Percentiles rank a stretch among this genome's conserved stretches.
These are phyloP conservation scores for Eospalax fontanierii DNA, from an alignment of 2,797 vertebrate species.

Conservation along the genomic window DNA sequence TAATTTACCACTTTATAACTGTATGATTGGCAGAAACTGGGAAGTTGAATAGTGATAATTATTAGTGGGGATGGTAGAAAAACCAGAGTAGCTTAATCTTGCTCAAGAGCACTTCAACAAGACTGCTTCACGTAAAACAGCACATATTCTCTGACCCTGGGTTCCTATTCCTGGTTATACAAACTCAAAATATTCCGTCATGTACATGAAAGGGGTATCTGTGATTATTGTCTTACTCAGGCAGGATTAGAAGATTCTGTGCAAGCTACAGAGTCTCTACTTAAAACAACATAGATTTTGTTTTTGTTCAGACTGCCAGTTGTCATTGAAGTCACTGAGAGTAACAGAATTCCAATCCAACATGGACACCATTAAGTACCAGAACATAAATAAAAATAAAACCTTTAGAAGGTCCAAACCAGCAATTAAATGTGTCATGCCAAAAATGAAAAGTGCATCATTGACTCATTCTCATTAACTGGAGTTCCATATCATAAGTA, in stretches of 20 bases:
- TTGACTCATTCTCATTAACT: neutral
- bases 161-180: neutral
- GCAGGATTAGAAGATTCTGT: neutral
- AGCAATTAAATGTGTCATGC: neutral
- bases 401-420: neutral
- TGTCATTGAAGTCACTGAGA: neutral
- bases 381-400: neutral
- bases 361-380: neutral
- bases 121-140: constrained; percentile 21
- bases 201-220: neutral
- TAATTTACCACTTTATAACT: constrained; percentile 74
- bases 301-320: neutral
- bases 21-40: constrained; percentile 77
- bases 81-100: constrained; percentile 62
- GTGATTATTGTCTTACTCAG: neutral
- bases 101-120: constrained; percentile 59
- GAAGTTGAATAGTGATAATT: constrained; percentile 68
- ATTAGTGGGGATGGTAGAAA: constrained; percentile 64
- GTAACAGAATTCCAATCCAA: neutral
- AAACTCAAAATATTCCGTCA: neutral
- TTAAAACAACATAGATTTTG: neutral
- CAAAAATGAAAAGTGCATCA: neutral
- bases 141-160: neutral
- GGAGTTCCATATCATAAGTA: neutral
- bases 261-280: neutral